Evolutionary conservation across 2,888 invertebrate species (phyloP).

Genomic region (Ectemnius cavifrons): DNA sequence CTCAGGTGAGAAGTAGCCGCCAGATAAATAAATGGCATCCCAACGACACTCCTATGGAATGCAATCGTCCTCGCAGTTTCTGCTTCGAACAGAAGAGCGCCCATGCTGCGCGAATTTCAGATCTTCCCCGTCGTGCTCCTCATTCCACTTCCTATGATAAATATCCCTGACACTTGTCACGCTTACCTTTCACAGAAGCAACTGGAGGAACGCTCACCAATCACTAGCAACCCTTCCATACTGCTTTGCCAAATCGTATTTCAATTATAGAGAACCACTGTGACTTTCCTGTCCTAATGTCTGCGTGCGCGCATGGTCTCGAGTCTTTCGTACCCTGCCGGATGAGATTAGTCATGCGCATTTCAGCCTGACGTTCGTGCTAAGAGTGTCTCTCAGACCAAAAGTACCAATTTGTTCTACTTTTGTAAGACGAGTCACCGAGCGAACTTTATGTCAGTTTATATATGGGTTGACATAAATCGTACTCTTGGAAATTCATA

Average conservation of each 20-base stretch:
- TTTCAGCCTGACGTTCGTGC: slow-evolving; percentile 39
- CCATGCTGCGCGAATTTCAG: slow-evolving; percentile 12
- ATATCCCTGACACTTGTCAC: background rate
- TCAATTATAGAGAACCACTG: too few species aligned
- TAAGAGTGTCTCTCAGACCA: background rate
- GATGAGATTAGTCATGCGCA: slow-evolving; percentile 54
- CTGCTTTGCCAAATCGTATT: too few species aligned
- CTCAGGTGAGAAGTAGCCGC: slow-evolving; percentile 35
- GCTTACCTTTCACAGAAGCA: too few species aligned
- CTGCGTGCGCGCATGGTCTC: too few species aligned
- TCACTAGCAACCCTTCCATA: too few species aligned
- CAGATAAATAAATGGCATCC: too few species aligned
- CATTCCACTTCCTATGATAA: background rate
- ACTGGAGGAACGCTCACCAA: too few species aligned
- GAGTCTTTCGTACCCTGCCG: slow-evolving; percentile 19
- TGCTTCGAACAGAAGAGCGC: background rate
- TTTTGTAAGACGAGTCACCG: background rate
- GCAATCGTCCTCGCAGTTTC: slow-evolving; percentile 17
- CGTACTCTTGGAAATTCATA: too few species aligned
- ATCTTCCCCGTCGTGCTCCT: background rate
- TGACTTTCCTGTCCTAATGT: too few species aligned
- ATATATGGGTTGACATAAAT: too few species aligned
- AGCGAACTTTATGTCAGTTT: too few species aligned
- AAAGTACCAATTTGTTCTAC: slow-evolving; percentile 48
- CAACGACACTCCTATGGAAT: slow-evolving; percentile 30